phyloP scores from a whole-genome alignment of 2,888 invertebrate genomes.

The Hipparchia semele region DNA sequence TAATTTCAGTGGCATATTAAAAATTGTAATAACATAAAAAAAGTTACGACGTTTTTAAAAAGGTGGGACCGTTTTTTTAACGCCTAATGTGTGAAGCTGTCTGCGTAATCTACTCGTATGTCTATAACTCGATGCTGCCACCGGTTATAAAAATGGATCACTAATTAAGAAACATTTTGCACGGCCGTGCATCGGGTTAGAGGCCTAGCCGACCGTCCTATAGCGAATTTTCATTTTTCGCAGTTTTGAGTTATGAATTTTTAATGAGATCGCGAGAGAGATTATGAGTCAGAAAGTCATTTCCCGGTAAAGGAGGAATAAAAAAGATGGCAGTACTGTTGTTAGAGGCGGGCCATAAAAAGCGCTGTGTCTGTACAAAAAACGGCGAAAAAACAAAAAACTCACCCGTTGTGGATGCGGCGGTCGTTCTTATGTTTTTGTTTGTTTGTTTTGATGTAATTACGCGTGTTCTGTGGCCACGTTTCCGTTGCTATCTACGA shows the following conservation, averaged over 20 bases:
- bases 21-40: no score
- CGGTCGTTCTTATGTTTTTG: slow-evolving; percentile 33
- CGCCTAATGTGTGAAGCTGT: neutral
- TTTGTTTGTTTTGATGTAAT: slow-evolving; percentile 41
- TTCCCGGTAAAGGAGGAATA: slow-evolving; percentile 77
- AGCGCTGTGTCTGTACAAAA: slow-evolving; percentile 39
- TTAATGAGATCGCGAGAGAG: slow-evolving; percentile 85
- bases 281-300: slow-evolving; percentile 84
- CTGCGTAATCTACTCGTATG: neutral
- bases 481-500: slow-evolving; percentile 55
- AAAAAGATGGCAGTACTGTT: slow-evolving; percentile 72
- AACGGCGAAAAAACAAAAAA: slow-evolving; percentile 22
- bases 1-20: no score
- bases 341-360: slow-evolving; percentile 61
- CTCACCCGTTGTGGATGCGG: slow-evolving; percentile 28
- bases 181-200: slow-evolving; percentile 37
- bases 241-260: slow-evolving; percentile 85
- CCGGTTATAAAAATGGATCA: slow-evolving; percentile 39
- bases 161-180: slow-evolving; percentile 41
- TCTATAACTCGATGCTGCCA: neutral
- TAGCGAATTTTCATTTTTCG: slow-evolving; percentile 79
- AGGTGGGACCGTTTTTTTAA: neutral
- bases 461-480: slow-evolving; percentile 52
- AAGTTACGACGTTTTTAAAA: no score
- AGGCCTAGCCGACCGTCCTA: slow-evolving; percentile 46